A percentile compares a stretch with the other conserved stretches of the same genome.
These are phyloP conservation scores for Leptopilina boulardi DNA, from an alignment of 1,140 invertebrate species.

Conservation along the genomic window DNA sequence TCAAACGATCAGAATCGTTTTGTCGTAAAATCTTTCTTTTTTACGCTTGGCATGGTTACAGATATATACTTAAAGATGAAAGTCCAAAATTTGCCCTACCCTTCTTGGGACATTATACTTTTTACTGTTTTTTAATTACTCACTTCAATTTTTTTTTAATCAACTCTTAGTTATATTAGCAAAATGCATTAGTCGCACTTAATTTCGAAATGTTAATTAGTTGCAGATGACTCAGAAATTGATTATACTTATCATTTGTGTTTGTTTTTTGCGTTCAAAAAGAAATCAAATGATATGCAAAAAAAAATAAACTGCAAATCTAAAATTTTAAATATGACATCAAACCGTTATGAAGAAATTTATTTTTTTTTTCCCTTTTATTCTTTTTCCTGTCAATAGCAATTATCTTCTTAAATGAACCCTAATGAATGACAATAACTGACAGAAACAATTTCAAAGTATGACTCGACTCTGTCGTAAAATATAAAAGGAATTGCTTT, in stretches of 20 bases:
- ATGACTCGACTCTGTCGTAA: slow-evolving; percentile 9
- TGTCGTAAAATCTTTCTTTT: slow-evolving; percentile 34
- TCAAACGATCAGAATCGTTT: slow-evolving; percentile 20
- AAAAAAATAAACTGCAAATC: no score
- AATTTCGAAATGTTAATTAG: background rate
- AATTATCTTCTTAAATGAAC: slow-evolving; percentile 3
- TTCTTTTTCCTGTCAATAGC: background rate
- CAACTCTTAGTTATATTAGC: background rate
- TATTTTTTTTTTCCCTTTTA: background rate
- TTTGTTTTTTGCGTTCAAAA: no score
- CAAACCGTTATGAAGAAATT: background rate
- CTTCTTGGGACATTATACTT: background rate
- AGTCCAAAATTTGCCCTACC: background rate
- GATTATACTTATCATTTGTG: no score
- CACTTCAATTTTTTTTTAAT: background rate
- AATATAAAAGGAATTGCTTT: background rate
- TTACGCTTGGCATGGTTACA: background rate
- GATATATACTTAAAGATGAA: slow-evolving; percentile 3
- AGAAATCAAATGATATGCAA: no score
- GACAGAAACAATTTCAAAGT: slow-evolving; percentile 1
- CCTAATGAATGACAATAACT: slow-evolving; percentile 1
- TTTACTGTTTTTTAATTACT: background rate
- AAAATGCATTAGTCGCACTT: slow-evolving; percentile 13
- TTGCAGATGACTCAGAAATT: background rate
- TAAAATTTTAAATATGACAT: no score